Evolutionary conservation across 2,113 vertebrate genomes (phyloP).

Genomic region (Hystrix cristata): DNA sequence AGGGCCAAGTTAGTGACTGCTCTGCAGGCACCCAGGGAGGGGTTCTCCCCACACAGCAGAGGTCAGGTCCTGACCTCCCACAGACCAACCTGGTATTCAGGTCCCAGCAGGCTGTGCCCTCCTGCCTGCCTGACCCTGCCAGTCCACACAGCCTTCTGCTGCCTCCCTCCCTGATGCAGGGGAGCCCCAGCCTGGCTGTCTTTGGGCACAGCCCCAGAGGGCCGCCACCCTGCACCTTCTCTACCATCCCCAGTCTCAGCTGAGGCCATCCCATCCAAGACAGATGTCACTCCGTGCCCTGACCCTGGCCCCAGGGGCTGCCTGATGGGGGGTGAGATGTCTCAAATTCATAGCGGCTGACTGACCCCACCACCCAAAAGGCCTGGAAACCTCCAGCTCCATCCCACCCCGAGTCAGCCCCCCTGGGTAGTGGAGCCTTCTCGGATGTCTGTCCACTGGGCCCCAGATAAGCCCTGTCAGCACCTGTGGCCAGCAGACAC

Average conservation of each 20-base stretch:
- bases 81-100: not conserved
- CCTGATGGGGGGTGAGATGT: not conserved
- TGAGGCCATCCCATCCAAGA: not conserved
- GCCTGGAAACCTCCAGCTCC: not conserved
- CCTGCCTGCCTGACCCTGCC: not conserved
- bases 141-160: not conserved
- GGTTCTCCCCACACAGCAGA: not conserved
- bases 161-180: not conserved
- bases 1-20: not conserved
- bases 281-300: not conserved
- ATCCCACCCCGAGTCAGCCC: no score
- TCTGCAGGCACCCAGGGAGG: not conserved
- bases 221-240: not conserved
- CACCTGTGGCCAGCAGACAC: not conserved
- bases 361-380: not conserved
- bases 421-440: rapidly evolving
- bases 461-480: not conserved
- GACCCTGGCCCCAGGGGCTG: not conserved
- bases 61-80: not conserved
- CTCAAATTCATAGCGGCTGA: not conserved
- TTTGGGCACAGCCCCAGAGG: not conserved
- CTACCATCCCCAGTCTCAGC: not conserved
- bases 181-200: not conserved
- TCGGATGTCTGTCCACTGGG: not conserved
- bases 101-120: not conserved